Base-by-base conservation (phyloP, 2,113 vertebrate species). In the Damaliscus lunatus region DNA sequence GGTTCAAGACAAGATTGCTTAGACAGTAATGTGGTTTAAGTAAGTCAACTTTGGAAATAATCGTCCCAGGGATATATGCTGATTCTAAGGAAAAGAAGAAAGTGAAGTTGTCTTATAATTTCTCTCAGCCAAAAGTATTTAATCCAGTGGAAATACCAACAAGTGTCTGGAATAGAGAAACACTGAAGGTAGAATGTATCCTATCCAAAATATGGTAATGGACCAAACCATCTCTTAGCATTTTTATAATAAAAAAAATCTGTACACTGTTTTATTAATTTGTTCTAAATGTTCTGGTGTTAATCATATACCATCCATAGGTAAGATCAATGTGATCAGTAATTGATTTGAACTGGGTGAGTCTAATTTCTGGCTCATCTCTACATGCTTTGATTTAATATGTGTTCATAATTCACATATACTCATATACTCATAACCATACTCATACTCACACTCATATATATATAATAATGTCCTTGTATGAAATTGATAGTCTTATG, bases 11-110 rank as follows among this genome's bases (percentile, higher is more conserved):
- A 55, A 81, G 36, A 74, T 90, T 31, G 4, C 19, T 89, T 94
- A 85, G 23, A n/a, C 16, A 67, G 29, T 71, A 55, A 43, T 67
- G 2, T n/a, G 80, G n/a, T 67, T 83, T 53, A 60, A 43, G 36
- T 67, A 92, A 81, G 60, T 94, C 21, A 46, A 78, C 31, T 96
- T 97, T 71, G 33, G 33, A 91, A 91, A 94, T 57, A 43, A 53
- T 36, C 5, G 15, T 81, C 29, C 40, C 86, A 21, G 29, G 91
- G 2, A 53, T 8, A 77, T 60, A 21, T 23, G 67, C 17, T 90
- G 64, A 67, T 5, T 81, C 29, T 84, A 82, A 94, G 8, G 15
- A 10, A 31, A 46, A 91, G 12, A 15, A 17, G 15, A 88, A 71
- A 50, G 67, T 74, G 74, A 78, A 27, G n/a, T 31, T 43, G 25